These are phyloP conservation scores for Gorsachius magnificus DNA, from an alignment of 2,797 vertebrate genomes.

Conservation along the genomic window DNA sequence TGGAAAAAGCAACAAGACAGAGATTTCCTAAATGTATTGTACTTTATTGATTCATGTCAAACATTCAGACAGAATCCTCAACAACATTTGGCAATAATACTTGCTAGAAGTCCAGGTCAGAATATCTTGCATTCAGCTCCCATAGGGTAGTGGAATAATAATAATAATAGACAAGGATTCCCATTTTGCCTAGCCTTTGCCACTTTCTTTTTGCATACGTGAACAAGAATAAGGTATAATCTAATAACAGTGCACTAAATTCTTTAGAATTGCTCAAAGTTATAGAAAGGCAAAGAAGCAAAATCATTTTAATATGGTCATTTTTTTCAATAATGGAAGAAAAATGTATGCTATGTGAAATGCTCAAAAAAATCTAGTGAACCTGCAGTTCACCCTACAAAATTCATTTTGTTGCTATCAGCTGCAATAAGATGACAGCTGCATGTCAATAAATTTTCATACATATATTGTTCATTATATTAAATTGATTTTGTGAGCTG, in stretches of 20 bases:
- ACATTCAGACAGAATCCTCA: neutral
- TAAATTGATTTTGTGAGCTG: neutral
- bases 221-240: neutral
- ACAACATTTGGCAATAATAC: neutral
- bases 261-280: neutral
- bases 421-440: neutral
- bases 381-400: neutral
- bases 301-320: neutral
- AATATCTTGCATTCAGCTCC: neutral
- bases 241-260: neutral
- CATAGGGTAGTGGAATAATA: neutral
- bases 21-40: neutral
- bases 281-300: neutral
- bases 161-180: neutral
- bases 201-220: neutral
- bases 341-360: neutral
- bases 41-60: neutral
- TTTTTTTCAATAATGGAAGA: neutral
- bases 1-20: neutral
- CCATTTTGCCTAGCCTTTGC: neutral
- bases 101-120: neutral
- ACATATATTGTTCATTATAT: neutral
- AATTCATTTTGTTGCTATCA: slow-evolving; percentile 3
- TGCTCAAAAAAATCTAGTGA: neutral
- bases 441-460: neutral